Percentiles rank a stretch among this genome's conserved stretches.
Conservation (phyloP, 2,113 vertebrate genomes). For the Anarhynchus alexandrinus region DNA sequence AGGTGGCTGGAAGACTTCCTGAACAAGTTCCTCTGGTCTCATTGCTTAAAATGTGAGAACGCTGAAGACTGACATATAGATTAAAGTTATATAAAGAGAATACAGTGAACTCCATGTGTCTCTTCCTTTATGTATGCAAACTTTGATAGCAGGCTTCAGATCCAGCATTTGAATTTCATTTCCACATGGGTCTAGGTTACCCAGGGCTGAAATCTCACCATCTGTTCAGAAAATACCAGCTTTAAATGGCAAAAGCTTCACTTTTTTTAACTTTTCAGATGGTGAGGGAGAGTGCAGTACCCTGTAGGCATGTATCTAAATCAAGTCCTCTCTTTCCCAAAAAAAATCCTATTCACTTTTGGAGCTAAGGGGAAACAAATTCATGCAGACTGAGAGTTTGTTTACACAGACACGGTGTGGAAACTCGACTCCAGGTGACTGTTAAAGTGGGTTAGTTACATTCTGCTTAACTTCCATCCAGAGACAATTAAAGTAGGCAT, state of each 20-base stretch:
- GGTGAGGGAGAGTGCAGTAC: background rate
- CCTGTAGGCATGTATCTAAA: background rate
- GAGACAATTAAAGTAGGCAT: background rate
- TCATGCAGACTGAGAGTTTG: background rate
- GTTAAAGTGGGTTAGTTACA: background rate
- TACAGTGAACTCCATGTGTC: background rate
- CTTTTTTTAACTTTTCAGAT: background rate
- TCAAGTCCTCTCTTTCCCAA: background rate
- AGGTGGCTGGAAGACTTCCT: background rate
- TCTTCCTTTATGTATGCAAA: background rate
- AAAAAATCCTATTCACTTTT: background rate
- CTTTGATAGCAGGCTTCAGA: background rate
- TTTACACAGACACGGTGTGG: background rate
- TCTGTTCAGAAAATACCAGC: constrained; percentile 5
- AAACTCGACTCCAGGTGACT: background rate
- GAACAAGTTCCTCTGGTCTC: background rate
- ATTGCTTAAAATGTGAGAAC: background rate
- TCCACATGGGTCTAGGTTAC: background rate
- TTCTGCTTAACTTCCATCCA: background rate
- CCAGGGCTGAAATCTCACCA: constrained; percentile 1
- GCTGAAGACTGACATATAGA: background rate
- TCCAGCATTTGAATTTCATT: background rate
- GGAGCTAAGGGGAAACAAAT: background rate
- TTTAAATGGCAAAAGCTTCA: background rate
- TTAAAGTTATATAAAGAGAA: background rate